Evolutionary conservation across 1,140 invertebrate genomes (phyloP).

Genomic region (Anoplophora glabripennis): DNA sequence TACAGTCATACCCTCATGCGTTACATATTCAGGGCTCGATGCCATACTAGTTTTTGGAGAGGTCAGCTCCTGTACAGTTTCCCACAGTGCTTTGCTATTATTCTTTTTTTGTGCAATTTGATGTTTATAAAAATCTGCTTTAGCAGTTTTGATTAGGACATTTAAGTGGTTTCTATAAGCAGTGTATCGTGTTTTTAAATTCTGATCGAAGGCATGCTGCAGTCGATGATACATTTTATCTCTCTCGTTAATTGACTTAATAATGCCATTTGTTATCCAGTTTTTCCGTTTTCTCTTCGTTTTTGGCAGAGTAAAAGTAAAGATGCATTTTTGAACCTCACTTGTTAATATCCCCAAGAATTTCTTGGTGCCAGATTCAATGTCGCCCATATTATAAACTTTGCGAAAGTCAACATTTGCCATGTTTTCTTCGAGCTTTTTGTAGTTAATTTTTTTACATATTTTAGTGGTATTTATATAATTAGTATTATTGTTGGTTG

Average conservation of each 20-base stretch:
- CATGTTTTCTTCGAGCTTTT: neutral
- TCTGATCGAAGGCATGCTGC: too few relatives aligned
- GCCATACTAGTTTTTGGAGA: too few relatives aligned
- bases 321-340: neutral
- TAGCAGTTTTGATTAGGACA: too few relatives aligned
- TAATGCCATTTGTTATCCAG: slow-evolving; percentile 13
- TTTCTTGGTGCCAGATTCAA: neutral
- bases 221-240: slow-evolving; percentile 1
- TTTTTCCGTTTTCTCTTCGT: slow-evolving; percentile 3
- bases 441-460: neutral
- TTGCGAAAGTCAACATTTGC: neutral
- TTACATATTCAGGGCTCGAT: too few relatives aligned
- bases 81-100: too few relatives aligned
- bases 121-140: too few relatives aligned
- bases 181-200: too few relatives aligned
- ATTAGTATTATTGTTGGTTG: neutral
- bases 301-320: neutral
- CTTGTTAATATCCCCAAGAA: neutral
- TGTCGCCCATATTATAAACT: neutral
- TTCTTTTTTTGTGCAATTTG: too few relatives aligned
- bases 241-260: slow-evolving; percentile 4
- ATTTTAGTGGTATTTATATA: neutral
- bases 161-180: too few relatives aligned
- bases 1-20: too few relatives aligned
- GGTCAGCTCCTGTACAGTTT: too few relatives aligned